Evolutionary conservation across 2,113 vertebrate species (phyloP).

Genomic region (Channa maculata): DNA sequence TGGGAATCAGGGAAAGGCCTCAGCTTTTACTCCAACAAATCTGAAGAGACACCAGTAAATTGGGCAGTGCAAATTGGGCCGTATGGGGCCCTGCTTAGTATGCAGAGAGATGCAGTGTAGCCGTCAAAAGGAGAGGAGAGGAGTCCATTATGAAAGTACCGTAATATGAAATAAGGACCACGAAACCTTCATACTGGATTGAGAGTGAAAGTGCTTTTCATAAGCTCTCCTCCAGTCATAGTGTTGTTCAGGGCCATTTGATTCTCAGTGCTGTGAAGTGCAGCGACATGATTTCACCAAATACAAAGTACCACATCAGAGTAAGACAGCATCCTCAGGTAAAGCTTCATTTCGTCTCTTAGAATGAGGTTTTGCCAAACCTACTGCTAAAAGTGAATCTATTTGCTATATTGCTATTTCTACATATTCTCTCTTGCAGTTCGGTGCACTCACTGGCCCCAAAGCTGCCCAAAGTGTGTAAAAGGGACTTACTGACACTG

Average conservation of each 20-base stretch:
- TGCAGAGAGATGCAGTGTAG: conserved; percentile 59
- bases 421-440: neutral
- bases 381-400: neutral
- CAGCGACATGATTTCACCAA: conserved; percentile 20
- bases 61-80: conserved; percentile 75
- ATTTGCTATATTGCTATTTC: neutral
- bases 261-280: conserved; percentile 23
- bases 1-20: conserved; percentile 47
- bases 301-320: neutral
- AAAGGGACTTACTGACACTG: conserved; percentile 6
- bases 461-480: neutral
- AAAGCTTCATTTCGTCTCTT: neutral
- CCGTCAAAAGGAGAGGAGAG: conserved; percentile 33
- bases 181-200: conserved; percentile 18
- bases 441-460: neutral
- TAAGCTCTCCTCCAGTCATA: conserved; percentile 1
- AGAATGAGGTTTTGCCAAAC: neutral
- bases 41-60: conserved; percentile 80
- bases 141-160: conserved; percentile 38
- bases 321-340: neutral
- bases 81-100: conserved; percentile 74
- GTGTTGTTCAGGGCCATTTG: conserved; percentile 16
- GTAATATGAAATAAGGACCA: conserved; percentile 36
- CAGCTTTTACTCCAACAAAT: conserved; percentile 74
- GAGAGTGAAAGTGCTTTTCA: conserved; percentile 38